Evolutionary conservation across 2,888 invertebrate species (phyloP).

Genomic region (Nomada goodeniana): DNA sequence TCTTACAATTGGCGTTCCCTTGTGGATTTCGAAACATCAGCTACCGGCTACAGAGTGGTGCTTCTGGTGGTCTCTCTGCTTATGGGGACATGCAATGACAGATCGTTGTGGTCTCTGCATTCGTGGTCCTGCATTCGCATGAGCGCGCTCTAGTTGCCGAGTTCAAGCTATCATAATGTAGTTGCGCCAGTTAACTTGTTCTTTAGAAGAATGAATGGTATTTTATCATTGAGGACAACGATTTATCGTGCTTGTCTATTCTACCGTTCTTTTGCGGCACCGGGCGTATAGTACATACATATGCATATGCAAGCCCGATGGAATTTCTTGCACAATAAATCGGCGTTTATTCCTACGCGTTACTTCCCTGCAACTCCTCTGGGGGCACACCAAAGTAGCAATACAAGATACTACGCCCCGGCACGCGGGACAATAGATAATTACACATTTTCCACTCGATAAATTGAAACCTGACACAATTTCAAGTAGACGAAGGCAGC

Average conservation of each 20-base stretch:
- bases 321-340: constrained; percentile 46
- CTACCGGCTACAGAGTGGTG: constrained; percentile 6
- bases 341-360: constrained; percentile 49
- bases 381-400: not conserved
- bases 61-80: not conserved
- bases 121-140: constrained; percentile 4
- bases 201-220: constrained; percentile 17
- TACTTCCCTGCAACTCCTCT: constrained; percentile 3
- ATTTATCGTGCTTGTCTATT: constrained; percentile 14
- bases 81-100: constrained; percentile 26
- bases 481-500: not conserved
- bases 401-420: constrained; percentile 1
- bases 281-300: constrained; percentile 5
- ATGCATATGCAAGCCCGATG: constrained; percentile 23
- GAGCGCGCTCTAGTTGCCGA: constrained; percentile 44
- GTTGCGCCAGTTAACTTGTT: not conserved
- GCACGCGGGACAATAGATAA: constrained; percentile 10
- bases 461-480: not conserved
- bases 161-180: not conserved
- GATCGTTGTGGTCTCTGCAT: constrained; percentile 32
- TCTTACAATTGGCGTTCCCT: not conserved
- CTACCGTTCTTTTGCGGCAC: constrained; percentile 7
- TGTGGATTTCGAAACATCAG: not conserved
- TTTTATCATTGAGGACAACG: constrained; percentile 41
- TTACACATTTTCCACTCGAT: not conserved